phyloP scores from a whole-genome alignment of 2,113 vertebrate species.

The Arizona elegans region DNA sequence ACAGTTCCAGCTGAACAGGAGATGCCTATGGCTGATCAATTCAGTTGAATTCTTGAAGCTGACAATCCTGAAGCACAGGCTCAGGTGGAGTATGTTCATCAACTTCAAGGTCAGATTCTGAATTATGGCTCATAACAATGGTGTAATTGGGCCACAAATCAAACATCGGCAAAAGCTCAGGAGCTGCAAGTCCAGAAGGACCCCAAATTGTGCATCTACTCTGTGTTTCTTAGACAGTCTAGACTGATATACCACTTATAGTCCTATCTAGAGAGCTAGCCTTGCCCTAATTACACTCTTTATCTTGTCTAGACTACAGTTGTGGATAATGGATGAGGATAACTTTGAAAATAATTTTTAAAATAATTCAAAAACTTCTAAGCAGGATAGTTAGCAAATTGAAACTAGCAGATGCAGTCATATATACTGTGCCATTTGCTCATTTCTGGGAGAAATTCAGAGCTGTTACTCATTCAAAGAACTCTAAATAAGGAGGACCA shows the following conservation, averaged over 20 bases:
- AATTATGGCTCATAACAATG: neutral
- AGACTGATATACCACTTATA: neutral
- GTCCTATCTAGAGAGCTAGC: neutral
- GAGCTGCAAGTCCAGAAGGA: neutral
- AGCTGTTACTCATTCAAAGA: neutral
- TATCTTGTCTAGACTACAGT: neutral
- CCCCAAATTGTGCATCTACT: too few relatives aligned
- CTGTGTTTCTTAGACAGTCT: neutral
- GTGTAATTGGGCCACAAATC: neutral
- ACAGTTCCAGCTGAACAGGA: neutral
- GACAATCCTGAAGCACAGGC: neutral
- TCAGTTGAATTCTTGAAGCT: neutral
- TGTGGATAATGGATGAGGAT: neutral
- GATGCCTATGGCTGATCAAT: neutral
- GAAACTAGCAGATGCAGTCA: neutral
- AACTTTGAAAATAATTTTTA: neutral
- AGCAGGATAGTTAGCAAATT: neutral
- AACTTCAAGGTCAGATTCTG: neutral
- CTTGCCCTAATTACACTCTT: neutral
- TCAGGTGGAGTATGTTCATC: neutral
- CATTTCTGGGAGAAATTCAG: neutral
- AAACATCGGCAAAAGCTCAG: neutral
- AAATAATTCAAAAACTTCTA: neutral
- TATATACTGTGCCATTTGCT: neutral
- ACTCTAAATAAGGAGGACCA: neutral